A percentile compares a stretch with the other conserved stretches of the same genome.
These are phyloP conservation scores for human (Homo sapiens) DNA, from an alignment of 2,113 vertebrate species.

Conservation along the genomic window DNA sequence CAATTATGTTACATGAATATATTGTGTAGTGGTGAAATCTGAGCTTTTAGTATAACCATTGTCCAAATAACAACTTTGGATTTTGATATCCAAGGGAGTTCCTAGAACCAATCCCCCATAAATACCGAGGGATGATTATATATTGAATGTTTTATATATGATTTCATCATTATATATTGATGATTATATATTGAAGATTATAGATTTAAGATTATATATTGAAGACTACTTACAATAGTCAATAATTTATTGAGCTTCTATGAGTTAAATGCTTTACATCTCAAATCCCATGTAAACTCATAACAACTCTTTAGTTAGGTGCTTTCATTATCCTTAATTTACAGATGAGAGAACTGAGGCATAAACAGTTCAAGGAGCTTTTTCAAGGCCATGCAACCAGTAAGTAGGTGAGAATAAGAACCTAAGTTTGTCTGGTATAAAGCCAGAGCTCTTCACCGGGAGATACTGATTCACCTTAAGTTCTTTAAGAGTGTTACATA, in stretches of 20 bases:
- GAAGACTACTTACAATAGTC: background rate
- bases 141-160: background rate
- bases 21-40: no score
- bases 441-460: background rate
- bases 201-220: background rate
- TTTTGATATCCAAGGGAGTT: background rate
- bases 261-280: background rate
- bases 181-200: background rate
- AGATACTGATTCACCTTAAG: background rate
- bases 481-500: background rate
- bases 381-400: background rate
- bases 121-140: background rate
- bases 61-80: background rate
- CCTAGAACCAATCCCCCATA: background rate
- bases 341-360: background rate
- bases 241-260: background rate
- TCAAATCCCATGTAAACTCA: background rate
- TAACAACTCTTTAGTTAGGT: background rate
- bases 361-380: background rate
- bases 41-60: no score
- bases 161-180: no score
- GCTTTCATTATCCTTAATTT: background rate
- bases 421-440: background rate
- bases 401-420: background rate
- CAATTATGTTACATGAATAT: no score